Percentiles rank a stretch among this genome's conserved stretches.
Conservation (phyloP, 2,888 invertebrate species). For the Pristionchus fissidentatus region DNA sequence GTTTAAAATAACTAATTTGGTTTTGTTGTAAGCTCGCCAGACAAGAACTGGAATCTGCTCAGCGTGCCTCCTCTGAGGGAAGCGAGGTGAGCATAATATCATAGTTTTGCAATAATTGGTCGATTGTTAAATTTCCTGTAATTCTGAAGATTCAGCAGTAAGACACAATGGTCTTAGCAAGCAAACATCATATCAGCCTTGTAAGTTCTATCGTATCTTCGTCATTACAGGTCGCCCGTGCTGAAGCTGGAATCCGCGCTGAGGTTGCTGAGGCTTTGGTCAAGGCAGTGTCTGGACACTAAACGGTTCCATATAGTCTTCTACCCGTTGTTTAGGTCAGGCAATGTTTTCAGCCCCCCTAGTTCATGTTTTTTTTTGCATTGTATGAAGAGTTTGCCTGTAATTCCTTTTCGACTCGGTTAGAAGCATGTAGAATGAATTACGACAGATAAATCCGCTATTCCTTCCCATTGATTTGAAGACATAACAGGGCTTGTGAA, state of each 20-base stretch:
- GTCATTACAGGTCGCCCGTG: constrained; percentile 62
- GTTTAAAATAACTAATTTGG: background rate
- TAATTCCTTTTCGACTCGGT: constrained; percentile 30
- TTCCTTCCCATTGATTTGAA: background rate
- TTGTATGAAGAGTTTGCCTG: constrained; percentile 37
- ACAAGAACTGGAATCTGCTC: constrained; percentile 70
- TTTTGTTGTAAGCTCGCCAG: constrained; percentile 65
- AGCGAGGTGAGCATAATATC: constrained; percentile 54
- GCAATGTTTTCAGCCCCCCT: background rate
- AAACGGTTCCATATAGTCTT: constrained; percentile 39
- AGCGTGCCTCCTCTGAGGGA: constrained; percentile 68
- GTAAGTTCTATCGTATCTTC: too few species aligned
- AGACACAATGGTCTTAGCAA: too few species aligned
- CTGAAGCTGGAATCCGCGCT: constrained; percentile 71
- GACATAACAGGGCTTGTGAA: constrained; percentile 4
- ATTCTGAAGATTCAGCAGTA: constrained; percentile 49
- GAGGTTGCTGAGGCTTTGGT: constrained; percentile 72
- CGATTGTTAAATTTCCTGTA: background rate
- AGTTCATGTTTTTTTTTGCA: constrained; percentile 31
- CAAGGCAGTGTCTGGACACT: constrained; percentile 65
- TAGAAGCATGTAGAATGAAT: constrained; percentile 34
- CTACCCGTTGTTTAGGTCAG: constrained; percentile 32
- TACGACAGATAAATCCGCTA: constrained; percentile 42
- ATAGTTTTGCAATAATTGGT: background rate
- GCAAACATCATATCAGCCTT: too few species aligned